Evolutionary conservation across 2,888 invertebrate species (phyloP), one percentile per base, ranked within the genome.

Genomic region (Acrobasis consociella): DNA sequence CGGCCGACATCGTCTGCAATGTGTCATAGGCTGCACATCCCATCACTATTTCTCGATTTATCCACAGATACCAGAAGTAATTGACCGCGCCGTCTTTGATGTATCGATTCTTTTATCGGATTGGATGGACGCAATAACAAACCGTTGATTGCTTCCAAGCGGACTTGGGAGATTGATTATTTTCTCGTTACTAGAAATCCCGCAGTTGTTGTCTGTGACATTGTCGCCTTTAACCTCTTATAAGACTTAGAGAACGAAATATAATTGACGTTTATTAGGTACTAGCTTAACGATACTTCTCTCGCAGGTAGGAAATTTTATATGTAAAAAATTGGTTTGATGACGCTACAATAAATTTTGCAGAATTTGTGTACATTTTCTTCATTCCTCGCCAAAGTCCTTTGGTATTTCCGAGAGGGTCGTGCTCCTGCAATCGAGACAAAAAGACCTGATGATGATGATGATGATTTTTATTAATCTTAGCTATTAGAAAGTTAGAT

Each of bases 141-240:
- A 89, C 85, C 86, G 86, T 88, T 93, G 93, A 93, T 93, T 93
- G 93, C 89, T 90, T 91, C 87, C 83, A 86, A 89, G 89, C 89
- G 85, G 88, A 90, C 87, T 85, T 73, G 81, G 82, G 82, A 90
- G 90, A 92, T 92, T 91, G 91, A 91, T 92, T 91, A 90, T 91
- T 91, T 91, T 89, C 90, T 89, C 85, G 84, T 87, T 90, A 89
- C 80, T 76, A 66, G 65, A 49, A 50, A 67, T 71, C 75, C 49
- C 67, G 71, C 80, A 81, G 77, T 83, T 87, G 84, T 88, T 83
- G 85, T 78, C 77, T 80, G 67, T 71, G 73, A 73, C 74, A 75
- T 73, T 68, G 66, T 65, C 63, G 62, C 62, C 64, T 55, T 66
- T 62, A 68, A 69, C 61, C 58, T 53, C 52, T 38, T 58, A 13